Base-by-base conservation (phyloP, 2,888 invertebrate species). In the Lycocerus yunnanus region DNA sequence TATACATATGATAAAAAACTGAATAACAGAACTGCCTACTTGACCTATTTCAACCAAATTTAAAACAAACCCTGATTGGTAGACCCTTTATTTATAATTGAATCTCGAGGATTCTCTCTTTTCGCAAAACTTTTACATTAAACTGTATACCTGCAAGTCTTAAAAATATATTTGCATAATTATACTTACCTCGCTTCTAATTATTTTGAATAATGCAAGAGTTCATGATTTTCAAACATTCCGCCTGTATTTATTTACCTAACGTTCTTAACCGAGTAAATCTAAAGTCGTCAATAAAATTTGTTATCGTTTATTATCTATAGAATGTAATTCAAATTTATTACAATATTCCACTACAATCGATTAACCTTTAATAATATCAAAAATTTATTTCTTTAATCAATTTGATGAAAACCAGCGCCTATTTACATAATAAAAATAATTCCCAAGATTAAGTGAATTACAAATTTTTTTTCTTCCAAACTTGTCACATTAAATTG, bases 401-500 rank as follows among this genome's bases (percentile, higher is more conserved):
- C 43, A 43, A 43, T 43, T 43, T 43, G 43, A 43, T 43, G 43
- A 43, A 27, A 43, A 43, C 43, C 43, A 43, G n/a, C 43, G 43
- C 43, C n/a, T 43, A 43, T 43, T 43, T 43, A 43, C 43, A 43
- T 43, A 43, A 43, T 43, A 43, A 43, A 43, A 43, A 43, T 43
- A 43, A 43, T 43, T 43, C 43, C 43, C 43, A 43, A 43, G 43
- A 43, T 43, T 43, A 43, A 43, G n/a, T 43, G 43, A 43, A 43
- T 43, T 43, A 43, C 43, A 43, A 43, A 43, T n/a, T 43, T 43
- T 43, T 21, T 43, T 43, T 43, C 43, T 43, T 43, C 43, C 43
- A n/a, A 43, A n/a, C 43, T 43, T 43, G 43, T 43, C 43, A 63
- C 61, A 63, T 63, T 13, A 72, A 68, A 72, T 72, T 68, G 68